Base-by-base conservation (phyloP, 2,888 invertebrate genomes). In the Adineta ricciae region DNA sequence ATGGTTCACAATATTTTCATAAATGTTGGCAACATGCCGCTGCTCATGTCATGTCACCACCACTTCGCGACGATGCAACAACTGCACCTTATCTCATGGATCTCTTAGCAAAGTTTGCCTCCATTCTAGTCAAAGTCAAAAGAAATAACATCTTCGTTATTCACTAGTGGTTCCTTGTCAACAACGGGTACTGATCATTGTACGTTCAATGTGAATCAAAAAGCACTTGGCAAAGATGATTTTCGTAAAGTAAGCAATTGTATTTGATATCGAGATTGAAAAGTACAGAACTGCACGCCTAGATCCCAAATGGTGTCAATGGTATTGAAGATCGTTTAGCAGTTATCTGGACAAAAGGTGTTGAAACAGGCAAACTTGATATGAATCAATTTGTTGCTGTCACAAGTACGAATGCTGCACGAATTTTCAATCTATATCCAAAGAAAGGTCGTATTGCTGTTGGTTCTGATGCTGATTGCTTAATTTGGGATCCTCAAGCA, bases 321-420 rank as follows among this genome's bases (percentile, higher is more conserved):
- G 99, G 98, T 0, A 95, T 97, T 0, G 98, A 93, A 87, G 97
- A 98, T 90, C 93, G 99, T 85, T 95, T 99, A 96, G 94, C 96
- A 0, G 93, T 99, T 16, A 93, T 98, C 46, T 99, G 98, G 98
- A 96, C 98, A 90, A 95, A 95, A 89, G 97, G 95, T 32, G 92
- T 92, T 86, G 90, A 83, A 87, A 92, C 94, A 88, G 98, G 86
- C n/a, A 83, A 85, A 50, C 52, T 85, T 56, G 95, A 96, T 90
- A 94, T 96, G 0, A 94, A 94, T 89, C 93, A 95, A 87, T 99
- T 97, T 92, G 99, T 99, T 36, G 95, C 97, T 0, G 94, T 98
- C 21, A 98, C 97, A 7, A 96, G 96, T 90, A 93, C 97, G 49
- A 96, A 95, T 89, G 92, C 92, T 27, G 98, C 99, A 2, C 97